Base-by-base conservation (phyloP, 2,113 vertebrate genomes). In the Casuarius casuarius region DNA sequence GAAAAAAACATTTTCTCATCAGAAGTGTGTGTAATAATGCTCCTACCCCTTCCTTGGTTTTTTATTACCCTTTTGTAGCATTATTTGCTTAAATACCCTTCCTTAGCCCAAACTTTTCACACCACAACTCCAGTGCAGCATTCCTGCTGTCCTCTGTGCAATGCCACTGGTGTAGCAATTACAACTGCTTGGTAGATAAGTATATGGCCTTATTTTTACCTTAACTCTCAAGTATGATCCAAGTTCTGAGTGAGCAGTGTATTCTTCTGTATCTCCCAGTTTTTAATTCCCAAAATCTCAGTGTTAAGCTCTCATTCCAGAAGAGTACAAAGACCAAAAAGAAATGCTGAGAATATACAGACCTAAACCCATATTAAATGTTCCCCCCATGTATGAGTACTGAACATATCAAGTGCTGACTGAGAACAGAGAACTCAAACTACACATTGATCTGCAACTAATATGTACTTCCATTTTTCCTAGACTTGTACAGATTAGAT, bases 231-330 rank as follows among this genome's bases (percentile, higher is more conserved):
- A 66, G 28, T 67, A 80, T 2, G 5, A 91, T 7, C 33, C 5
- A 1, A 71, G 25, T 21, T 70, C 35, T 67, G 46, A 74, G 46
- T 56, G 54, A 70, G 5, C 2, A 0, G 26, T 2, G 5, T 13
- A 66, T 9, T 35, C 46, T 67, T 82, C 46, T 28, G 63, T 7
- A 5, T 26, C 73, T 66, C 44, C 38, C n/a, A 25, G 20, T 5
- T 65, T 85, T 81, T 79, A 8, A 67, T 12, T 85, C 19, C 48
- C 42, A 25, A 42, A 71, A 35, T 18, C 29, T 78, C 48, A 44
- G 10, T 25, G 23, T 35, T 68, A 76, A 67, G 46, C 44, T 77
- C 18, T 22, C 38, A 74, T 17, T 35, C 46, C 46, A 51, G 28
- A 56, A 66, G 11, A 92, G 18, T 8, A 81, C 11, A 74, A 74